These are phyloP conservation scores for Silurus lanzhouensis DNA, from an alignment of 2,797 vertebrate species.

Conservation along the genomic window DNA sequence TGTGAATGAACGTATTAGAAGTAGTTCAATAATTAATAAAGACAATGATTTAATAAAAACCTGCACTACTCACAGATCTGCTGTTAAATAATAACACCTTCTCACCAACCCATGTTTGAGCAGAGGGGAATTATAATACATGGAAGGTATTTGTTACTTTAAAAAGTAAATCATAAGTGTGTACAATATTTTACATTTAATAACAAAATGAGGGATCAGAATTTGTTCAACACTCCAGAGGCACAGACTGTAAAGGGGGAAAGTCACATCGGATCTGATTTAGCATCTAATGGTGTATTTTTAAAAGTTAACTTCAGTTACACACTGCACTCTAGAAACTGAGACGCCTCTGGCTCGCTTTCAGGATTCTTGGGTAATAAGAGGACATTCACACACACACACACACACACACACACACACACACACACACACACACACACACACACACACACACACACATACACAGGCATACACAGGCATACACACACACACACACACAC, in stretches of 20 bases:
- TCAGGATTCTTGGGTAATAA: neutral
- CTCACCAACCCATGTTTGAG: no score
- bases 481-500: neutral
- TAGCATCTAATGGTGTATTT: neutral
- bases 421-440: neutral
- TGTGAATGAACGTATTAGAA: no score
- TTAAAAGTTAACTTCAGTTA: constrained; percentile 19
- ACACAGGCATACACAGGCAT: neutral
- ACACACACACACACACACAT: neutral
- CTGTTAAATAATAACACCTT: no score
- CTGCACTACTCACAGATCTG: no score
- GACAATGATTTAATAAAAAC: no score
- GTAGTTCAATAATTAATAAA: no score
- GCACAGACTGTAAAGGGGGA: no score
- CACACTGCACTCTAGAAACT: neutral
- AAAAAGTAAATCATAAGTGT: neutral
- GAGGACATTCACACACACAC: neutral
- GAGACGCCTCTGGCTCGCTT: neutral
- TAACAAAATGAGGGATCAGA: neutral
- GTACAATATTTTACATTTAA: no score
- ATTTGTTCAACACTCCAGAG: neutral
- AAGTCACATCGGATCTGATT: neutral
- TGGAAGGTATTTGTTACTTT: neutral
- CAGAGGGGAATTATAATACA: neutral
- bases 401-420: neutral